phyloP scores from a whole-genome alignment of 2,797 vertebrate genomes.

The Alauda arvensis region DNA sequence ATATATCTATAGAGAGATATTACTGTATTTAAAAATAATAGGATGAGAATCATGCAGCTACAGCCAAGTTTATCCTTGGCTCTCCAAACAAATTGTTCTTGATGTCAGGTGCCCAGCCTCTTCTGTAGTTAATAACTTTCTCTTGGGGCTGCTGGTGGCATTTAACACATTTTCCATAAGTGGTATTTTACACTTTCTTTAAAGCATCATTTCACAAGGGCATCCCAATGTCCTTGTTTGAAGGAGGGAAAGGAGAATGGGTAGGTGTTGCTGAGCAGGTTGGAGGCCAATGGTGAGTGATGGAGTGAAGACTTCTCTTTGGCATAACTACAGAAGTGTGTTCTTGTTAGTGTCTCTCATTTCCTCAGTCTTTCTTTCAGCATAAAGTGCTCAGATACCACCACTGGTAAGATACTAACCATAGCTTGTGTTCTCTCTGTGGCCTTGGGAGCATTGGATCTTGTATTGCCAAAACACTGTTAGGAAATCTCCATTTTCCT shows the following conservation, averaged over 20 bases:
- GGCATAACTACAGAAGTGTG: background rate
- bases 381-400: background rate
- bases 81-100: conserved; percentile 1
- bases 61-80: background rate
- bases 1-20: background rate
- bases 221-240: background rate
- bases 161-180: background rate
- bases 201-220: background rate
- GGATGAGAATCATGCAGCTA: background rate
- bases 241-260: background rate
- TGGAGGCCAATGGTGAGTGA: rapidly evolving
- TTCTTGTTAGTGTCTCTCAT: background rate
- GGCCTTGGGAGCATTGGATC: background rate
- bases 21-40: background rate
- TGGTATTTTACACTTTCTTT: background rate
- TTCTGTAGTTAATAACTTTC: background rate
- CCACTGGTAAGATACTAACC: background rate
- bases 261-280: background rate
- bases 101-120: background rate
- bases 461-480: background rate
- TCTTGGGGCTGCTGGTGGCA: background rate
- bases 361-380: background rate
- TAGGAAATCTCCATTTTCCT: background rate
- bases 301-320: background rate
- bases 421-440: background rate